Conservation (phyloP, 23 tunicate species). For the Ascidia mentula region DNA sequence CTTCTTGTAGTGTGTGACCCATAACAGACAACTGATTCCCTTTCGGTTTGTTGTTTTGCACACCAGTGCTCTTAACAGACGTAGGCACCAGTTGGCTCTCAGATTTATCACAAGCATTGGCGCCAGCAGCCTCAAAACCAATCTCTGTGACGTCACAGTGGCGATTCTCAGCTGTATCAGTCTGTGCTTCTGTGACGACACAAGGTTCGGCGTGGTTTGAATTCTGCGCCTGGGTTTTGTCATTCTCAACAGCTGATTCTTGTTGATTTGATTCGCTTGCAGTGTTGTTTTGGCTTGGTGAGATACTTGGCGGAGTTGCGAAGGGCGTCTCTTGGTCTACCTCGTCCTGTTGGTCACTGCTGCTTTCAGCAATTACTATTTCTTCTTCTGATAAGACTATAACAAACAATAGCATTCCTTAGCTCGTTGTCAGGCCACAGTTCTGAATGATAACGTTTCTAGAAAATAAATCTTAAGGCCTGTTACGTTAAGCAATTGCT, state of each 20-base stretch:
- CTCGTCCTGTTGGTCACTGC: slow-evolving; percentile 13
- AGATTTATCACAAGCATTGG: slow-evolving; percentile 15
- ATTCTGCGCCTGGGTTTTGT: slow-evolving; percentile 4
- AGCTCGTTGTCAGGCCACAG: no score
- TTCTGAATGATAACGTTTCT: no score
- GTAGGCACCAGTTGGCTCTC: not conserved
- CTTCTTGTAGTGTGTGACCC: slow-evolving; percentile 9
- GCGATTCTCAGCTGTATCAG: not conserved
- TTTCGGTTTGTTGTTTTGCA: not conserved
- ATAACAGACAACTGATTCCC: not conserved
- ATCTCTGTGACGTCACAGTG: slow-evolving; percentile 15
- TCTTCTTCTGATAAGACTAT: slow-evolving; percentile 17
- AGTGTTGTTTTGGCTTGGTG: not conserved
- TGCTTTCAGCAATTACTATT: not conserved
- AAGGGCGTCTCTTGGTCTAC: not conserved
- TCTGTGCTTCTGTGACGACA: slow-evolving; percentile 12
- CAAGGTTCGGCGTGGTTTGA: not conserved
- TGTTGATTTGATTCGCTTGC: not conserved
- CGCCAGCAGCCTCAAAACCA: slow-evolving; percentile 7
- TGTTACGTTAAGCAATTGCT: no score
- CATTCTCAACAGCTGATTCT: not conserved
- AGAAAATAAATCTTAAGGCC: no score
- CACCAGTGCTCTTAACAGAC: not conserved
- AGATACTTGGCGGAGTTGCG: not conserved
- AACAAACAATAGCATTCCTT: no score